Base-by-base conservation (phyloP, 2,113 vertebrate genomes). In the Nannobrachium achirus region DNA sequence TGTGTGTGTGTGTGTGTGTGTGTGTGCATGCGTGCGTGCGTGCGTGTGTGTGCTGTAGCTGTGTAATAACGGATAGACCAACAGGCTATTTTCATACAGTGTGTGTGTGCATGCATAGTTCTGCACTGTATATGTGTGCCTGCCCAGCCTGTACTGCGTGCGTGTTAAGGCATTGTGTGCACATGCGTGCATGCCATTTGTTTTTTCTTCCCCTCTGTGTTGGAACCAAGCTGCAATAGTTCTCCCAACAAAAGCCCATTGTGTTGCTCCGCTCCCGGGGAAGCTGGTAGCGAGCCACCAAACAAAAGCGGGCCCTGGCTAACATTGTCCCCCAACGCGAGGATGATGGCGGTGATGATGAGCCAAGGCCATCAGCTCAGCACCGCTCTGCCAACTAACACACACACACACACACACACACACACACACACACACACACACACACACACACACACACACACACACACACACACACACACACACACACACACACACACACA, bases 161-260 rank as follows among this genome's bases (percentile, higher is more conserved):
- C 48, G 56, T 51, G 56, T 49, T 14, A 44, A 38, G 66, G 58
- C 62, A 9, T 18, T 56, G 57, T 49, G 51, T 51, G 57, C 51
- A 65, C 44, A 45, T 75, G 72, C 42, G 52, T 55, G 56, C 41
- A 18, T 50, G 42, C 69, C 57, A 59, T 18, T 18, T 14, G 18
- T 10, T 7, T 8, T 15, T 51, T n/a, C 19, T 19, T 52, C 50
- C 18, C 51, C 18, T 6, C 4, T 8, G 7, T 18, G 49, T 33
- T 16, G 49, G 18, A 16, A 19, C 51, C 19, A 19, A 18, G 79
- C 82, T 78, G 80, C 73, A 79, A n/a, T n/a, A 42, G 51, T 82
- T 84, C 71, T 58, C 79, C 80, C 63, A 86, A 91, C 89, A 87
- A 91, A 90, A 75, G 73, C 14, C 78, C 14, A 86, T 89, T 92